Base-by-base conservation (phyloP, 2,888 invertebrate genomes). In the Tachina lurida region DNA sequence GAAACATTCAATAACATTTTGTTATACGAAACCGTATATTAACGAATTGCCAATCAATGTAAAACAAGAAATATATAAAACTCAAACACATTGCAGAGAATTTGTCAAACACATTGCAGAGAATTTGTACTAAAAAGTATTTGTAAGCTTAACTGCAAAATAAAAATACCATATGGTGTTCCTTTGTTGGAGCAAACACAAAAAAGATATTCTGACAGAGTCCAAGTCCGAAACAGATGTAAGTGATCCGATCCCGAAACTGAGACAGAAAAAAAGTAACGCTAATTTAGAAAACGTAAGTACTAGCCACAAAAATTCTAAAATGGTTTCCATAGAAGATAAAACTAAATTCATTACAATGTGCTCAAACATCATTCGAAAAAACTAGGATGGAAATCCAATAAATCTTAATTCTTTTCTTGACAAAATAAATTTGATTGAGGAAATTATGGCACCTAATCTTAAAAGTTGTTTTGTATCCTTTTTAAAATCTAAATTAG, bases 61-160 rank as follows among this genome's bases (percentile, higher is more conserved):
- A 12, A 9, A 43, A 54, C 9, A 70, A 12, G 70, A 70, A 41
- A 19, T 70, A 12, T 43, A 3, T 52, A 10, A 19, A 12, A 54
- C 60, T n/a, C n/a, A n/a, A n/a, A n/a, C n/a, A n/a, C n/a, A n/a
- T n/a, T n/a, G n/a, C n/a, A n/a, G n/a, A n/a, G n/a, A n/a, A n/a
- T n/a, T n/a, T n/a, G n/a, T 3, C 47, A 60, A 73, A 31, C 17
- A 39, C 60, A 68, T 68, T 67, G 39, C 19, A 68, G 77, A 39
- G 68, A 67, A 12, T 49, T 78, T 17, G 68, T 78, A 68, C 41
- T 43, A n/a, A 65, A 67, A 45, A 67, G 76, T 67, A 67, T 76
- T 58, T 45, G 67, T 22, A 78, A 65, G 10, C 17, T 77, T 5
- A 77, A 56, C 22, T 65, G 43, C 43, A 67, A 22, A 22, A 43